Conservation (phyloP, 1,140 invertebrate genomes). For the Lanistes nyassanus region DNA sequence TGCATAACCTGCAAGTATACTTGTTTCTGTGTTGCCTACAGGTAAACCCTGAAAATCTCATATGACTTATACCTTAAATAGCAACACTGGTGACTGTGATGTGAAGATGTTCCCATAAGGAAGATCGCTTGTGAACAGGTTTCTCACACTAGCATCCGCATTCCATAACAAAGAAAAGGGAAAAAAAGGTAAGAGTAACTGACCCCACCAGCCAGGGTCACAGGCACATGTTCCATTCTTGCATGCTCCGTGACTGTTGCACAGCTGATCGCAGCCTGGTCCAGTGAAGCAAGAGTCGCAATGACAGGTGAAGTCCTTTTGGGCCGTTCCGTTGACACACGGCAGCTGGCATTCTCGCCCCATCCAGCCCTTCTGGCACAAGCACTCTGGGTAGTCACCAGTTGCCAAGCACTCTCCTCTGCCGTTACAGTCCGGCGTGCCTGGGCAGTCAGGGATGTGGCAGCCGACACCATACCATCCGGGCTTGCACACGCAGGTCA, state of each 20-base stretch:
- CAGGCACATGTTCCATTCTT: slow-evolving; percentile 57
- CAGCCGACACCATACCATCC: slow-evolving; percentile 51
- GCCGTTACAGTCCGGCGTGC: slow-evolving; percentile 45
- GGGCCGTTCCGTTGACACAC: slow-evolving; percentile 51
- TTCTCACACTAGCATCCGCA: too few relatives aligned
- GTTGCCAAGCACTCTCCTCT: slow-evolving; percentile 35
- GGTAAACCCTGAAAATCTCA: too few relatives aligned
- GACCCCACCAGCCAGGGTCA: slow-evolving; percentile 60
- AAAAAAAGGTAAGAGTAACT: slow-evolving; percentile 20
- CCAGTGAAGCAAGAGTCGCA: slow-evolving; percentile 51
- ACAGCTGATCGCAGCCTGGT: slow-evolving; percentile 44
- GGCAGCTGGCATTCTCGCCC: slow-evolving; percentile 51
- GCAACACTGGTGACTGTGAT: too few relatives aligned
- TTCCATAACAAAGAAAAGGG: neutral
- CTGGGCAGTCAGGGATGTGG: slow-evolving; percentile 49
- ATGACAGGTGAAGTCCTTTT: slow-evolving; percentile 45
- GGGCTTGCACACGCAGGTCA: slow-evolving; percentile 48
- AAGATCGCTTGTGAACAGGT: too few relatives aligned
- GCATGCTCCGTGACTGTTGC: slow-evolving; percentile 48
- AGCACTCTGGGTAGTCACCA: slow-evolving; percentile 30
- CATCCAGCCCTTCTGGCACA: slow-evolving; percentile 49
- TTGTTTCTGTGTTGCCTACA: too few relatives aligned
- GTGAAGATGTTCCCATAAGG: too few relatives aligned
- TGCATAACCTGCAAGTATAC: too few relatives aligned
- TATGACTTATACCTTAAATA: too few relatives aligned